These are phyloP conservation scores for Alfaro cultratus DNA, from an alignment of 2,797 vertebrate species.

Conservation along the genomic window DNA sequence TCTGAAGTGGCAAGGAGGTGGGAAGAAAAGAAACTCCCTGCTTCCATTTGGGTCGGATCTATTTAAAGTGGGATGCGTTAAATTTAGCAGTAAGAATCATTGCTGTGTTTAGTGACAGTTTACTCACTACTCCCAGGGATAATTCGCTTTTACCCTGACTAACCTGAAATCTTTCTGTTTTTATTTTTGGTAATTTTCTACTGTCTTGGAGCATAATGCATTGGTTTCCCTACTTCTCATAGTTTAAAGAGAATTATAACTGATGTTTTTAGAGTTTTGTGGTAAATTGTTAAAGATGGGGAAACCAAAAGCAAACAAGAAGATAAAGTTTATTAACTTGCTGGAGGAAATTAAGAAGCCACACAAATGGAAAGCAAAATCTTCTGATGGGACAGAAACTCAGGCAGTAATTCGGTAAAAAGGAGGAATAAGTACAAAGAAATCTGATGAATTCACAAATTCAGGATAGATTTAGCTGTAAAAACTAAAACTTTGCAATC, in stretches of 20 bases:
- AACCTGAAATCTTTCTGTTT: not conserved
- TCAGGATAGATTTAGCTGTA: not conserved
- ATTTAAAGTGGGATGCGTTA: constrained; percentile 36
- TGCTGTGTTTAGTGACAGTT: constrained; percentile 5
- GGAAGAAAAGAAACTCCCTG: constrained; percentile 43
- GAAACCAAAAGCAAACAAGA: not conserved
- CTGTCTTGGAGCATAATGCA: not conserved
- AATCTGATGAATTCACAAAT: not conserved
- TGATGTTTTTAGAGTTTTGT: not conserved
- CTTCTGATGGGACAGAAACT: not conserved
- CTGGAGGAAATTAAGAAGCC: not conserved
- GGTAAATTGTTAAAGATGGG: not conserved
- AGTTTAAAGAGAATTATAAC: not conserved
- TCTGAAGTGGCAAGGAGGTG: constrained; percentile 29
- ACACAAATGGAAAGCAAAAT: not conserved
- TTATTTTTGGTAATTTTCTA: not conserved
- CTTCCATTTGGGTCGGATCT: constrained; percentile 50
- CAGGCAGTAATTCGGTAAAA: not conserved
- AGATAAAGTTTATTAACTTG: not conserved
- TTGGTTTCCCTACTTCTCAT: not conserved
- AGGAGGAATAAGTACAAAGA: not conserved
- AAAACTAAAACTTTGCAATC: not conserved
- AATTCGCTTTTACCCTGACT: not conserved
- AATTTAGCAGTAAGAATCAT: constrained; percentile 12
- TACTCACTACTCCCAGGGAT: not conserved